Evolutionary conservation across 2,113 vertebrate genomes (phyloP).

Genomic region (Onychostruthus taczanowskii): DNA sequence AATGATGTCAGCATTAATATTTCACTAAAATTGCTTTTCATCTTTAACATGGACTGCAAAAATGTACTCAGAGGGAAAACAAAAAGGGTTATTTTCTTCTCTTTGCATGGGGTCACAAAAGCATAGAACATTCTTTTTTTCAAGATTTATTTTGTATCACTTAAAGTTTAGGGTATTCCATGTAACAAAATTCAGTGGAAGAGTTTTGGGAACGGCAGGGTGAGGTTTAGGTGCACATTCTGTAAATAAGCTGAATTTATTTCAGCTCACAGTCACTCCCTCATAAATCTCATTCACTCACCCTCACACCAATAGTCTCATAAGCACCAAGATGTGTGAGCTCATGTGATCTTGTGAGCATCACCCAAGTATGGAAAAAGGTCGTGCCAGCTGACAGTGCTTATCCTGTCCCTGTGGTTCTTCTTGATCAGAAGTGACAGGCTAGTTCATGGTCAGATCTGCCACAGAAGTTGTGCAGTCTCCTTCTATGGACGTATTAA

Average conservation of each 20-base stretch:
- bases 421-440: not conserved
- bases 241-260: not conserved
- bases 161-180: not conserved
- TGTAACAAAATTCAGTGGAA: not conserved
- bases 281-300: not conserved
- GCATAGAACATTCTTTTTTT: not conserved
- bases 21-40: not conserved
- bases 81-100: not conserved
- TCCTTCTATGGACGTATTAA: not conserved
- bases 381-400: not conserved
- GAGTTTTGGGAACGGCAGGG: not conserved
- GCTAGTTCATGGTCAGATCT: not conserved
- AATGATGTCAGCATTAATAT: conserved; percentile 7
- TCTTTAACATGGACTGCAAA: not conserved
- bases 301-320: not conserved
- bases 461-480: not conserved
- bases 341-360: not conserved
- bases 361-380: not conserved
- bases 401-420: not conserved
- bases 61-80: not conserved
- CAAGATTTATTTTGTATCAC: not conserved
- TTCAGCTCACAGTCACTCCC: not conserved
- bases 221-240: not conserved
- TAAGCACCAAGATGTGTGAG: not conserved
- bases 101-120: not conserved